phyloP scores from a whole-genome alignment of 1,140 invertebrate genomes.

The Helicoverpa zea region DNA sequence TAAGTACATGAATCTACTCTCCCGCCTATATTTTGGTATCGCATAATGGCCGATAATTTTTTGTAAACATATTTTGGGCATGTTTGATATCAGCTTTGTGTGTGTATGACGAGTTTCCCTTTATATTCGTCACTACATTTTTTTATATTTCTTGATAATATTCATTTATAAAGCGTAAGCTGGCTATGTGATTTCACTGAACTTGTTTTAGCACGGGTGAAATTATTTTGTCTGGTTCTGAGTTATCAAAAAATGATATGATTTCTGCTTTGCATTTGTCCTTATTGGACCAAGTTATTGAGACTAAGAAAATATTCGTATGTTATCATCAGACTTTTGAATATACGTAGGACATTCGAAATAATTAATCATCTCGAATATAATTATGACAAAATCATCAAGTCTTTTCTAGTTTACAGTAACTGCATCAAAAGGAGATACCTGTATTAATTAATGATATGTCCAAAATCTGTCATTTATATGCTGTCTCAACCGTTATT shows the following conservation, averaged over 20 bases:
- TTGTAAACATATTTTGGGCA: conserved; percentile 12
- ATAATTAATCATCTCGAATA: too few relatives aligned
- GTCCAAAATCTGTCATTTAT: too few relatives aligned
- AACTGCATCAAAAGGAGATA: too few relatives aligned
- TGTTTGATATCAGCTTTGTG: conserved; percentile 31
- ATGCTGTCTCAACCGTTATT: too few relatives aligned
- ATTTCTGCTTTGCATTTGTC: background rate
- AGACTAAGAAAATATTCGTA: too few relatives aligned
- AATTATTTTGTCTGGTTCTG: background rate
- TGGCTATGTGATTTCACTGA: conserved; percentile 20
- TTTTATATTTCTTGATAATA: conserved; percentile 34
- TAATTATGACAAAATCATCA: too few relatives aligned
- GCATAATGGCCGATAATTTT: conserved; percentile 27
- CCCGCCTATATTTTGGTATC: conserved; percentile 48
- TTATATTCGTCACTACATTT: conserved; percentile 12
- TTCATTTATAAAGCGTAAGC: background rate
- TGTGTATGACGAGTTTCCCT: background rate
- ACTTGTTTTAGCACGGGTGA: background rate
- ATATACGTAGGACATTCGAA: too few relatives aligned
- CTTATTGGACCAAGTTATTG: background rate
- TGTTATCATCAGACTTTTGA: too few relatives aligned
- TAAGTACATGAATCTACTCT: conserved; percentile 9
- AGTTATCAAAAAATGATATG: background rate
- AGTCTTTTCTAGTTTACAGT: too few relatives aligned
- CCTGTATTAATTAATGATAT: too few relatives aligned